These are phyloP conservation scores for Macaca mulatta DNA, from an alignment of 2,113 vertebrate species.

Conservation along the genomic window DNA sequence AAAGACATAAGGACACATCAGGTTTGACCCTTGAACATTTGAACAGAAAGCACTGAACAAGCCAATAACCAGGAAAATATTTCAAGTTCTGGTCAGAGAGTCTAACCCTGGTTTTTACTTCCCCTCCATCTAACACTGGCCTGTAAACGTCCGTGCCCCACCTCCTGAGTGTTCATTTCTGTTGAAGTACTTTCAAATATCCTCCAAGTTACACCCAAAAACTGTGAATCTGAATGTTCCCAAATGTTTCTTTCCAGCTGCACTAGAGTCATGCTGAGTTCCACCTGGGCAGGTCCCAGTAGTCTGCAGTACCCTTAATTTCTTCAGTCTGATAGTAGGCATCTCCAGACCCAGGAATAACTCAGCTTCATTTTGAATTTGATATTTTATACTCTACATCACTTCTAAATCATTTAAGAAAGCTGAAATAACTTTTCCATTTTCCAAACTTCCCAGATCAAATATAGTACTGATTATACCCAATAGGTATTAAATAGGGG, in stretches of 20 bases:
- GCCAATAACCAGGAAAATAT: not conserved
- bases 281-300: accelerated
- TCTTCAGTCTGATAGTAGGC: not conserved
- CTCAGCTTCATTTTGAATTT: not conserved
- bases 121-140: not conserved
- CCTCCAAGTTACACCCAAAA: not conserved
- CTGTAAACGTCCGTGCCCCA: not conserved
- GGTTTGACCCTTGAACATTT: not conserved
- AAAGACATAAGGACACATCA: not conserved
- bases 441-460: not conserved
- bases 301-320: not conserved
- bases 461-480: not conserved
- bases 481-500: not conserved
- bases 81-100: not conserved
- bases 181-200: not conserved
- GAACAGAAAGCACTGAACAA: not conserved
- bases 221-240: not conserved
- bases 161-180: not conserved
- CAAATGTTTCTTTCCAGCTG: too few relatives aligned
- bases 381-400: not conserved
- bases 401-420: not conserved
- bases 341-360: not conserved
- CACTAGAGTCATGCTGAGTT: not conserved
- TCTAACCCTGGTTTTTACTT: not conserved
- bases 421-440: not conserved